These are phyloP conservation scores for Drosophila malerkotliana DNA, from an alignment of 1,140 invertebrate genomes.

Conservation along the genomic window DNA sequence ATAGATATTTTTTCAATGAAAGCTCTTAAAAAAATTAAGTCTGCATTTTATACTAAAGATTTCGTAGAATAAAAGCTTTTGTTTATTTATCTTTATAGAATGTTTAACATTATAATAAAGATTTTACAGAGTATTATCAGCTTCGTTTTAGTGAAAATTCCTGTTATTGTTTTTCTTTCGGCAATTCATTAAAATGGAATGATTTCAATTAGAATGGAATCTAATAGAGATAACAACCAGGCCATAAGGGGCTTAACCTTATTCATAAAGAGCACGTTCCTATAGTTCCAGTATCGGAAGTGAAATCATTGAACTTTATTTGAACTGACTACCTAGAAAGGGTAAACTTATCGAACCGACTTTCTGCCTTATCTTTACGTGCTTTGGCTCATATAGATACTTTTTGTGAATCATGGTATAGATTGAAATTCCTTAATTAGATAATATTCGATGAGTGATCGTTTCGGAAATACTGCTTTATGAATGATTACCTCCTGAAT, in stretches of 20 bases:
- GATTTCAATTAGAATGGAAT: constrained; percentile 37
- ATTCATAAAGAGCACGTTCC: constrained; percentile 35
- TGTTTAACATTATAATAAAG: no score
- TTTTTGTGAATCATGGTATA: not conserved
- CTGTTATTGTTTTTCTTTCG: constrained; percentile 48
- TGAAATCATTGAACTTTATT: constrained; percentile 9
- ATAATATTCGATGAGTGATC: not conserved
- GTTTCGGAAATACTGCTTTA: no score
- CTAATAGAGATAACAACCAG: constrained; percentile 19
- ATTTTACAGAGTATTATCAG: constrained; percentile 3
- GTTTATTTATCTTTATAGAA: no score
- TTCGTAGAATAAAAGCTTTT: no score
- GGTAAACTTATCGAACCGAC: constrained; percentile 7
- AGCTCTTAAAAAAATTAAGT: not conserved
- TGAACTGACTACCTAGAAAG: constrained; percentile 15
- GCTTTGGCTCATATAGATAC: not conserved
- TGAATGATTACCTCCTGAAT: no score
- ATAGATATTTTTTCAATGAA: not conserved
- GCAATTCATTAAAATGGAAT: constrained; percentile 46
- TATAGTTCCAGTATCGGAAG: constrained; percentile 9
- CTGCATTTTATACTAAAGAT: no score
- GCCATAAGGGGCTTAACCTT: not conserved
- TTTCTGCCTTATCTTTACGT: constrained; percentile 8
- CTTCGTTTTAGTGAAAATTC: not conserved
- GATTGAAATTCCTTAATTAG: constrained; percentile 2